Base-by-base conservation (phyloP, 2,113 vertebrate species). In the Pardalotus punctatus region DNA sequence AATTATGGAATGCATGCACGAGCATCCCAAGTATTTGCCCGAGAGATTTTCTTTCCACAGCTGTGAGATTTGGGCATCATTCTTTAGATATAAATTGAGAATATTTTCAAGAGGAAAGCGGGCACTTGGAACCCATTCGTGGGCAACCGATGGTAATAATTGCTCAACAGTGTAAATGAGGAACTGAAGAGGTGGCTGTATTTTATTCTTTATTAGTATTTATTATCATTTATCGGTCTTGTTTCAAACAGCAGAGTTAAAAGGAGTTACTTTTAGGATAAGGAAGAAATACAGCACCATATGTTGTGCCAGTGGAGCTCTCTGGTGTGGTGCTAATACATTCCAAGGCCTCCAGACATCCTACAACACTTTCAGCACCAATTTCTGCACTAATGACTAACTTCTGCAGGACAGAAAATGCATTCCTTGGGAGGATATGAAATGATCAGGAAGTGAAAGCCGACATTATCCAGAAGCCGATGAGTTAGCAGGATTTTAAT, bases 371-470 rank as follows among this genome's bases (percentile, higher is more conserved):
- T 86, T 81, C 35, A 95, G 92, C 93, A 90, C 71, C 85, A 53
- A 5, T 92, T 90, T 81, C 71, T 93, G 94, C 87, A 64, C 81
- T 31, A 84, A 80, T 77, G 78, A 77, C 33, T 54, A 91, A 96
- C 73, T 95, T 85, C 54, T 93, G 50, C 92, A 81, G 92, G 88
- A 88, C 81, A 94, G 71, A 92, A 86, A 92, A 92, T 90, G 4
- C 82, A 45, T 88, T 93, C 51, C 56, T 92, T 51, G 56, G 25
- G 80, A 86, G 64, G 88, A 36, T 42, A 0, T 29, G 71, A 71
- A 79, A 40, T 42, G 31, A 81, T 78, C 35, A 71, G 74, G 90
- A 64, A 81, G 69, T 5, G 38, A 58, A 78, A 51, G 79, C 22
- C 0, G 0, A 8, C 13, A 4, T 60, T 81, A 69, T 20, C 25